These are phyloP conservation scores for Thaleichthys pacificus DNA, from an alignment of 2,797 vertebrate species.

Conservation along the genomic window DNA sequence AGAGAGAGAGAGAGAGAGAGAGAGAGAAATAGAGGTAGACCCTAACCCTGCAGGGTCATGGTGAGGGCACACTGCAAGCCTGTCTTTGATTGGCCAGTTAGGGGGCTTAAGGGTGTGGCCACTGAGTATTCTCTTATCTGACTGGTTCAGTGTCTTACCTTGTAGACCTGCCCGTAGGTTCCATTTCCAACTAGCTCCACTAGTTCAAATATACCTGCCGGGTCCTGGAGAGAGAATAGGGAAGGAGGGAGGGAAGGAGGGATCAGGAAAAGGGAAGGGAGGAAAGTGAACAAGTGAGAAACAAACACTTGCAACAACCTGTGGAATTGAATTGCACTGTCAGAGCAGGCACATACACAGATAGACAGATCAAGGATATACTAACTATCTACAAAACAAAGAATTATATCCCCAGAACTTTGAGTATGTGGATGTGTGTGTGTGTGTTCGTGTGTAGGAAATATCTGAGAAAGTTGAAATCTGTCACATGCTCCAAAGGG, in stretches of 20 bases:
- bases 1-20: not conserved
- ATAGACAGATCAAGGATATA: not conserved
- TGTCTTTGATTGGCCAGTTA: not conserved
- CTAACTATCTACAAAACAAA: not conserved
- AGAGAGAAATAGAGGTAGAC: not conserved
- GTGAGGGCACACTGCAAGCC: not conserved
- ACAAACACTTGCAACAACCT: constrained; percentile 20
- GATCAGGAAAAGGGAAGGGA: not conserved
- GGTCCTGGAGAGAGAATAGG: constrained; percentile 73
- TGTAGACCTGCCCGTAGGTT: constrained; percentile 88
- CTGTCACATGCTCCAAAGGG: constrained; percentile 34
- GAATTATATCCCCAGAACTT: constrained; percentile 9
- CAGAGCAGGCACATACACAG: not conserved
- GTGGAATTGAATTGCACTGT: constrained; percentile 24
- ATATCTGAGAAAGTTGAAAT: constrained; percentile 8
- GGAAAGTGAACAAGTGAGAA: not conserved
- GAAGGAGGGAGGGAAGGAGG: constrained; percentile 23
- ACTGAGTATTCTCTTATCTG: not conserved
- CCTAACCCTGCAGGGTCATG: not conserved
- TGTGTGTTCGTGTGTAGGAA: constrained; percentile 10
- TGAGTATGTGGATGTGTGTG: constrained; percentile 13
- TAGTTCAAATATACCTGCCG: constrained; percentile 88
- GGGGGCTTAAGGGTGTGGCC: not conserved
- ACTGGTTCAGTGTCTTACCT: constrained; percentile 70
- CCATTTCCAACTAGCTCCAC: constrained; percentile 90